Base-by-base conservation (phyloP, 2,888 invertebrate species). In the Sphaerophoria taeniata region DNA sequence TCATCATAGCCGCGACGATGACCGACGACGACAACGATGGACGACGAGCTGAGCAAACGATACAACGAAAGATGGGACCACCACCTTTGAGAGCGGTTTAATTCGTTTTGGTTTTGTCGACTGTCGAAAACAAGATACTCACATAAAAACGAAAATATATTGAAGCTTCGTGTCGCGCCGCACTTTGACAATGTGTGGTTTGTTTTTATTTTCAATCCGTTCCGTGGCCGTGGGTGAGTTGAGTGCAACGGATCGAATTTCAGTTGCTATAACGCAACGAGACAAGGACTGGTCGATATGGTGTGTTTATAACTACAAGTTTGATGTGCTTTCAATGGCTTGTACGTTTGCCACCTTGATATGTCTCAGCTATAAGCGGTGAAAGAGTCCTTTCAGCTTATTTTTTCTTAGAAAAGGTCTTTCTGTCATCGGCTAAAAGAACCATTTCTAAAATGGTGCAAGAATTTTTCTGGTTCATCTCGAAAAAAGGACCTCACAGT, bases 101-200 rank as follows among this genome's bases (percentile, higher is more conserved):
- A 85, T 85, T 76, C 85, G 76, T 76, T 85, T 85, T 81, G 60
- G 85, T 85, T 81, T 81, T 76, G 67, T 60, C 72, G 69, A 83
- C 78, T 83, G 39, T 55, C 69, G 63, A 83, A 83, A 87, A 55
- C 67, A 24, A 63, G 63, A 65, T 36, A 70, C 61, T 39, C 71
- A 76, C 81, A 77, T 85, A 77, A 85, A 85, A 77, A 69, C 51
- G 63, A 81, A 63, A 73, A 77, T 81, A 81, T 85, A 85, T 85
- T 85, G 81, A 63, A 75, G 69, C 73, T 67, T 43, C 67, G 45
- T 67, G 78, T 74, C 71, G 74, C 73, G 61, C 63, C 49, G 73
- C 70, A 69, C 85, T 77, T 85, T 85, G 85, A 85, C 81, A 85
- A 76, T 76, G 72, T 61, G 76, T 24, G 24, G 24, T 24, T 24